A percentile compares a stretch with the other conserved stretches of the same genome.
phyloP scores from a whole-genome alignment of 2,888 invertebrate species.

The Mylabris sibirica region DNA sequence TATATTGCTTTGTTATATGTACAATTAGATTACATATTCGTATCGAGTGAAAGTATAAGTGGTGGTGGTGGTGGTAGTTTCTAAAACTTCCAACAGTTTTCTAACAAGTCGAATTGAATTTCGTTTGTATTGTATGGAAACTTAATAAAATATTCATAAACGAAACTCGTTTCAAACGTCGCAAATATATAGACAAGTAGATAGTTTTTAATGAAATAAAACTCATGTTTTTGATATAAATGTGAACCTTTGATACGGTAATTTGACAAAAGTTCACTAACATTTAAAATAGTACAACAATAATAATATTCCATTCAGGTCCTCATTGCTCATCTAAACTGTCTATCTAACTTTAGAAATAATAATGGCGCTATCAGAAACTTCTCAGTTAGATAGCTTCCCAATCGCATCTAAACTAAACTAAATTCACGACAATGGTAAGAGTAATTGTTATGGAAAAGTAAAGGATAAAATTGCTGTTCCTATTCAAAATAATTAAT shows the following conservation, averaged over 20 bases:
- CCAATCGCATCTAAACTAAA: too few species aligned
- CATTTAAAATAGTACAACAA: not conserved
- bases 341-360: not conserved
- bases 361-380: too few species aligned
- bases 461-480: too few species aligned
- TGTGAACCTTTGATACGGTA: not conserved
- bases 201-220: not conserved
- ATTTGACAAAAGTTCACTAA: not conserved
- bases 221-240: not conserved
- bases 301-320: not conserved
- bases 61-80: too few species aligned
- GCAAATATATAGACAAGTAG: not conserved
- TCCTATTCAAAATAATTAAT: too few species aligned
- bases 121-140: conserved; percentile 8
- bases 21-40: not conserved
- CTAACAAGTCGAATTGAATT: conserved; percentile 1
- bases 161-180: not conserved
- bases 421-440: too few species aligned
- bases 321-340: not conserved
- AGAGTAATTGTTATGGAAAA: too few species aligned
- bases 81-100: not conserved
- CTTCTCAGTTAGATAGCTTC: too few species aligned
- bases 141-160: not conserved
- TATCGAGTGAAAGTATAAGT: not conserved
- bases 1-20: not conserved